These are phyloP conservation scores for Diorhabda carinulata DNA, from an alignment of 1,140 invertebrate genomes.

Conservation along the genomic window DNA sequence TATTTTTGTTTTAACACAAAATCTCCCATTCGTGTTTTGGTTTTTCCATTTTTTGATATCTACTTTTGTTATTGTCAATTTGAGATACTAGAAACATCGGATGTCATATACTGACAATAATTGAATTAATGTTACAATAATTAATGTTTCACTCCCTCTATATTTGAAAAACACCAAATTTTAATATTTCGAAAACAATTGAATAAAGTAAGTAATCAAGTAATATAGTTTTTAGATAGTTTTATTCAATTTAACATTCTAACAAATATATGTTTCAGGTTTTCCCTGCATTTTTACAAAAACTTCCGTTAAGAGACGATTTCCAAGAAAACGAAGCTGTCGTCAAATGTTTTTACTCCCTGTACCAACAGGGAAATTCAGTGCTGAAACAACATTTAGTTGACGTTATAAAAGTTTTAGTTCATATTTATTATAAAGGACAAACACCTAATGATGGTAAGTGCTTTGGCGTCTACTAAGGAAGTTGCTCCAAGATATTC, in stretches of 20 bases:
- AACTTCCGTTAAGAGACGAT: slow-evolving; percentile 72
- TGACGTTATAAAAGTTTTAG: slow-evolving; percentile 53
- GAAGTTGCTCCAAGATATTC: background rate
- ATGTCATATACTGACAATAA: too few relatives aligned
- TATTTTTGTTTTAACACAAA: too few relatives aligned
- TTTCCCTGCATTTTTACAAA: slow-evolving; percentile 66
- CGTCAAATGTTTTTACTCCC: slow-evolving; percentile 59
- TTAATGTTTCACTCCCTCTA: too few relatives aligned
- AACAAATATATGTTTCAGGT: slow-evolving; percentile 50
- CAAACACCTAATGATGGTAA: slow-evolving; percentile 50
- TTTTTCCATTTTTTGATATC: too few relatives aligned
- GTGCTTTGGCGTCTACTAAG: slow-evolving; percentile 4
- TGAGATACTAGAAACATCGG: too few relatives aligned
- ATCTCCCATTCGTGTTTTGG: too few relatives aligned
- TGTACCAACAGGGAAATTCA: slow-evolving; percentile 59
- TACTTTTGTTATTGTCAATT: too few relatives aligned
- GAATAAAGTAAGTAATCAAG: too few relatives aligned
- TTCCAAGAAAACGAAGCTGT: slow-evolving; percentile 70
- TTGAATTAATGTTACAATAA: too few relatives aligned
- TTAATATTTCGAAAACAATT: too few relatives aligned
- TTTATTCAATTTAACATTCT: slow-evolving; percentile 9
- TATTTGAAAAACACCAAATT: too few relatives aligned
- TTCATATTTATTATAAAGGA: slow-evolving; percentile 53
- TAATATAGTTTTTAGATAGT: too few relatives aligned
- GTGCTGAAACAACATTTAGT: slow-evolving; percentile 52